A percentile compares a stretch with the other conserved stretches of the same genome.
These are phyloP conservation scores for Acanthacorydalis orientalis DNA, from an alignment of 2,888 invertebrate genomes.

Conservation along the genomic window DNA sequence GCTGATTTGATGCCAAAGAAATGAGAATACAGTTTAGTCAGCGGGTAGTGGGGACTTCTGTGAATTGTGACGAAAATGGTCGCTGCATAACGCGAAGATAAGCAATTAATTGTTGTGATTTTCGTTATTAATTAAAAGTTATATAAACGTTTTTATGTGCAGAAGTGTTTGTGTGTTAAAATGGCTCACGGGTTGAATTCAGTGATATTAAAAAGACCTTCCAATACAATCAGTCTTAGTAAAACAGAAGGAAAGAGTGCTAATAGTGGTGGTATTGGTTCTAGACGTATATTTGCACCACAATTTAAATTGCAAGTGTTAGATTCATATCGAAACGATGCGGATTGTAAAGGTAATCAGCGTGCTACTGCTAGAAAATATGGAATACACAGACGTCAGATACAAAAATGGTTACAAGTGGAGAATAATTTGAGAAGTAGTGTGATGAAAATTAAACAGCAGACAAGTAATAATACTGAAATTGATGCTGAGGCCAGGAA, in stretches of 20 bases:
- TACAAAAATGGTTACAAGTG: conserved; percentile 83
- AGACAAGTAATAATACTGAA: conserved; percentile 5
- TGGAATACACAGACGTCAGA: conserved; percentile 75
- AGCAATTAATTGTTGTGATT: conserved; percentile 18
- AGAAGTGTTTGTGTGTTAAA: conserved; percentile 15
- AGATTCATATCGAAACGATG: conserved; percentile 71
- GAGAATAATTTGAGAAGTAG: conserved; percentile 63
- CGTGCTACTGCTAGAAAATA: conserved; percentile 80
- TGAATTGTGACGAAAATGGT: conserved; percentile 32
- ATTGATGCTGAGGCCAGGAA: conserved; percentile 14
- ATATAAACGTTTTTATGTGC: conserved; percentile 7
- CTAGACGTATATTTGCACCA: conserved; percentile 74
- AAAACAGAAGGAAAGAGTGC: conserved; percentile 20
- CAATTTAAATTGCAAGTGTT: conserved; percentile 79
- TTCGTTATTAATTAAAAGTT: conserved; percentile 19
- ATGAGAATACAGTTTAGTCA: conserved; percentile 46
- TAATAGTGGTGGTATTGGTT: conserved; percentile 40
- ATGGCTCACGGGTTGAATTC: conserved; percentile 44
- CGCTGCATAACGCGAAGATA: conserved; percentile 36
- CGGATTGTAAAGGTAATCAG: conserved; percentile 79
- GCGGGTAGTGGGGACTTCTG: conserved; percentile 28
- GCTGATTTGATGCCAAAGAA: conserved; percentile 48
- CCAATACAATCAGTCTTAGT: conserved; percentile 14
- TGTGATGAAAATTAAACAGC: conserved; percentile 31
- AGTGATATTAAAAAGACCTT: conserved; percentile 25